Evolutionary conservation across 2,888 invertebrate genomes (phyloP).

Genomic region (Tenthredo livida): DNA sequence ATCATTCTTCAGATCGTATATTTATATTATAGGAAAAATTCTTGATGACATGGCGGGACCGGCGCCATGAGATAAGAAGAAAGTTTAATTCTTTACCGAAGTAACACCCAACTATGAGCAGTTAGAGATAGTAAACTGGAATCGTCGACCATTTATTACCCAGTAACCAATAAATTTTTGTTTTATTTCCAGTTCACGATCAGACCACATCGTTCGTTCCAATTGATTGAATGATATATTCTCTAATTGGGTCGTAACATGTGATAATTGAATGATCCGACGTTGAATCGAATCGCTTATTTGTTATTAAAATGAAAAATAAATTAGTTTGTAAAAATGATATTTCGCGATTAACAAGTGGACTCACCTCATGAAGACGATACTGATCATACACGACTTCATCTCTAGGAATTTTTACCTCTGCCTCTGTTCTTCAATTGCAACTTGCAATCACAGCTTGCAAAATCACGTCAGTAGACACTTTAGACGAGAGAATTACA

Average conservation of each 20-base stretch:
- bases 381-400: background rate
- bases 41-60: background rate
- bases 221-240: constrained; percentile 14
- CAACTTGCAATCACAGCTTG: background rate
- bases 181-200: background rate
- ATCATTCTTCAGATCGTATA: background rate
- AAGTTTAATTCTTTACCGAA: background rate
- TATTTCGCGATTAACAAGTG: background rate
- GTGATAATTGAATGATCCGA: constrained; percentile 13
- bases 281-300: background rate
- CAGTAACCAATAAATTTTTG: background rate
- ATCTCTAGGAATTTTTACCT: background rate
- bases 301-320: background rate
- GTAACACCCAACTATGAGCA: background rate
- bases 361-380: background rate
- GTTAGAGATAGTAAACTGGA: background rate
- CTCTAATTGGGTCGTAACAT: background rate
- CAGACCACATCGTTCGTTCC: background rate
- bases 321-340: background rate
- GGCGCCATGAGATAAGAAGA: background rate
- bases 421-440: background rate
- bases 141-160: background rate
- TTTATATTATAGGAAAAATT: background rate
- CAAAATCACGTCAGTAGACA: background rate
- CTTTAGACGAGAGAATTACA: background rate